Conservation (phyloP, 1,140 invertebrate species). For the Zaprionus kolodkinae region DNA sequence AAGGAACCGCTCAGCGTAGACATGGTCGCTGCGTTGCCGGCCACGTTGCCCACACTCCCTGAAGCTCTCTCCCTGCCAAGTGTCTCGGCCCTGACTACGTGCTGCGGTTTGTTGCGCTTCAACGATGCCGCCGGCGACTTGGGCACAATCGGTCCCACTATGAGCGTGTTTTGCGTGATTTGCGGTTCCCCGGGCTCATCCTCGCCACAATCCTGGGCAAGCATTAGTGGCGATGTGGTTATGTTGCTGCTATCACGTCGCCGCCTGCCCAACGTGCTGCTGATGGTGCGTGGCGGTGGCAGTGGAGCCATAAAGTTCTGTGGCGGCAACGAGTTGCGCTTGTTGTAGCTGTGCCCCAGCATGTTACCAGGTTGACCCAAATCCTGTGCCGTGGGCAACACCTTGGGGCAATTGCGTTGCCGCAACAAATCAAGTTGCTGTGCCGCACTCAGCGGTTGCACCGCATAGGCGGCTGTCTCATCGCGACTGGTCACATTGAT, state of each 20-base stretch:
- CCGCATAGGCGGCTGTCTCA: conserved; percentile 74
- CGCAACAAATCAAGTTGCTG: conserved; percentile 90
- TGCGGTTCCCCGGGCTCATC: conserved; percentile 81
- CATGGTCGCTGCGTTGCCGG: background rate
- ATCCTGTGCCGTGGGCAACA: conserved; percentile 87
- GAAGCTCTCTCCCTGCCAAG: background rate
- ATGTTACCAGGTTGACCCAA: conserved; percentile 21
- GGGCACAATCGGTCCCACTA: conserved; percentile 85
- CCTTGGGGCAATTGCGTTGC: conserved; percentile 92
- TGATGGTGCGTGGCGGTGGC: conserved; percentile 83
- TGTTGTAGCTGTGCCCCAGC: conserved; percentile 26
- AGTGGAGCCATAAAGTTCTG: conserved; percentile 86
- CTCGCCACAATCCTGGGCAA: conserved; percentile 83
- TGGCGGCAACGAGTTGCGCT: conserved; percentile 75
- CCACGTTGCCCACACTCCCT: background rate
- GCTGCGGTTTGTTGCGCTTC: conserved; percentile 41
- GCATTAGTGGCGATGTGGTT: conserved; percentile 84
- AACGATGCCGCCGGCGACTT: conserved; percentile 66
- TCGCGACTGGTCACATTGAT: conserved; percentile 89
- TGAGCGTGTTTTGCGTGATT: conserved; percentile 85
- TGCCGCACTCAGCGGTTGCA: conserved; percentile 86
- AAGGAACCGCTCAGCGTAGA: conserved; percentile 65
- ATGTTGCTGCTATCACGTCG: conserved; percentile 74
- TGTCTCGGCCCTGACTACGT: background rate
- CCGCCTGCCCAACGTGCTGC: conserved; percentile 85